These are phyloP conservation scores for Palythoa heliodiscus DNA, from an alignment of 92 coral and sea anemone genomes.

Conservation along the genomic window DNA sequence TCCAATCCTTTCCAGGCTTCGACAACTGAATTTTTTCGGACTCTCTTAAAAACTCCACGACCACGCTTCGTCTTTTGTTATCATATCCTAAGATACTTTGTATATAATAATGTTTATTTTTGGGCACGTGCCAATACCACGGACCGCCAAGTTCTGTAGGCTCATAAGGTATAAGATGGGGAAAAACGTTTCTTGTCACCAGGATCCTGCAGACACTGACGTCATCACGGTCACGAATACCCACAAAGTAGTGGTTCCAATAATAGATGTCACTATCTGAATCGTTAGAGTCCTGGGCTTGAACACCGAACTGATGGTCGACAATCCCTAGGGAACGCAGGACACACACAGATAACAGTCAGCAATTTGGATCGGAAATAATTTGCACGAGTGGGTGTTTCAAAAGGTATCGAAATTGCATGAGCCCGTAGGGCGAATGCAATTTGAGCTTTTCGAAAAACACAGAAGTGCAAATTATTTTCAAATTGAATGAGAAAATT, in stretches of 20 bases:
- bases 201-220: slow-evolving; percentile 20
- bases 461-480: too few relatives aligned
- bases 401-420: too few relatives aligned
- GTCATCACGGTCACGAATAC: slow-evolving; percentile 27
- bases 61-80: slow-evolving; percentile 4
- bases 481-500: too few relatives aligned
- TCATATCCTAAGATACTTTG: slow-evolving; percentile 31
- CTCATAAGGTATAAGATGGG: slow-evolving; percentile 35
- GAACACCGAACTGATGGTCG: slow-evolving; percentile 28
- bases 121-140: slow-evolving; percentile 40
- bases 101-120: slow-evolving; percentile 29
- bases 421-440: too few relatives aligned
- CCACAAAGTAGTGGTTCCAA: slow-evolving; percentile 36
- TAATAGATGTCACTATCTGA: slow-evolving; percentile 35
- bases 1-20: slow-evolving; percentile 35
- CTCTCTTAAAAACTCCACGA: slow-evolving; percentile 25
- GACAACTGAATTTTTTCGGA: slow-evolving; percentile 16
- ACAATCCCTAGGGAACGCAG: slow-evolving; percentile 1
- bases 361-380: too few relatives aligned
- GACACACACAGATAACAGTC: not conserved
- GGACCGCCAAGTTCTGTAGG: slow-evolving; percentile 49
- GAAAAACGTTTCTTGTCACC: slow-evolving; percentile 23
- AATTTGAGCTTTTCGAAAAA: too few relatives aligned
- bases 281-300: slow-evolving; percentile 14
- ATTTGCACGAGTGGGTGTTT: too few relatives aligned